Evolutionary conservation across 35 echinoderm and acorn worm genomes (phyloP), one percentile per base, ranked within the genome.

Genomic region (Nesometra sesokonis): DNA sequence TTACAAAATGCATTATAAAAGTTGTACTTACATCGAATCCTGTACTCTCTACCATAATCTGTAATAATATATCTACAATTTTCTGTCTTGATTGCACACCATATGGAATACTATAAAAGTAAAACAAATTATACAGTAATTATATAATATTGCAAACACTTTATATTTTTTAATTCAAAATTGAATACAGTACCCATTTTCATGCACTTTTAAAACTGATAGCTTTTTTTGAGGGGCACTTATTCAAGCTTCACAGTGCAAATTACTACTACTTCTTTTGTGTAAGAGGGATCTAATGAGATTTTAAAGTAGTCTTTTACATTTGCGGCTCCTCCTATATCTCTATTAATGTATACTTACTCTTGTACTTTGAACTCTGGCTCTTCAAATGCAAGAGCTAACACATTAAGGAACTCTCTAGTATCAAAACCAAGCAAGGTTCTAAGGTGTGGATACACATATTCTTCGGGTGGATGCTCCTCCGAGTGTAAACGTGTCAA

Each of bases 31-130:
- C 96, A 11, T 93, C 89, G 80, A 99, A 99, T 35, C 92, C 96
- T 13, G 94, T 81, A 43, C 92, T 92, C 81, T 94, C 96, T 30
- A 99, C 96, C 96, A 99, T 99, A 34, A 99, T 85, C 46, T 99
- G 96, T 0, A 99, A 88, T 35, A 99, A 80, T 30, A 99, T 99
- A 84, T 99, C 96, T 0, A 99, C 93, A 30, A 99, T 90, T 32
- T 88, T 86, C 67, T 99, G 96, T 21, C 93, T 82, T 4, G 96
- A 99, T 83, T 99, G 96, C 21, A 99, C 87, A 0, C 39, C 87
- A 80, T 85, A 85, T 36, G 90, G 83, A 86, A 86, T 85, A 40
- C 90, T 91, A 78, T 17, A 78, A 89, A 5, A 67, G 0, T 32
- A 81, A 82, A 78, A 87, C 17, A 57, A 38, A 27, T 27, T 30